Evolutionary conservation across 2,888 invertebrate genomes (phyloP).

Genomic region (Aplocera efformata): DNA sequence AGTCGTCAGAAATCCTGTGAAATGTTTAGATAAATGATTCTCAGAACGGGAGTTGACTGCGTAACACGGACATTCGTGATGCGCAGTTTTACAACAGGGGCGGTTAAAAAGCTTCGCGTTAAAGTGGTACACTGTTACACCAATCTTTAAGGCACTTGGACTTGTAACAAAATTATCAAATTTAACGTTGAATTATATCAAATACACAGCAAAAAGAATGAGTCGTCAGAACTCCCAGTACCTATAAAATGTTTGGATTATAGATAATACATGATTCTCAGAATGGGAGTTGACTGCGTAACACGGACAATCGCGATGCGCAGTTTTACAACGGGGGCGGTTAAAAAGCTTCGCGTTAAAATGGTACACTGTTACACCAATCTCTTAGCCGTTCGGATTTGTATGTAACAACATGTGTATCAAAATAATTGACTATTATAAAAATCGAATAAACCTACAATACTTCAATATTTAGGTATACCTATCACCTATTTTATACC

Average conservation of each 20-base stretch:
- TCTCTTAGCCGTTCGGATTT: constrained; percentile 15
- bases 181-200: too few species aligned
- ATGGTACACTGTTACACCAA: constrained; percentile 46
- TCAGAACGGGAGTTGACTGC: constrained; percentile 71
- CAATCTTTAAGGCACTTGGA: constrained; percentile 25
- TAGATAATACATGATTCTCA: constrained; percentile 59
- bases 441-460: too few species aligned
- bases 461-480: too few species aligned
- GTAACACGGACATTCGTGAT: constrained; percentile 76
- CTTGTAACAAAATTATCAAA: too few species aligned
- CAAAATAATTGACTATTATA: too few species aligned
- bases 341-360: constrained; percentile 70
- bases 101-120: constrained; percentile 71
- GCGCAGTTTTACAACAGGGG: constrained; percentile 72
- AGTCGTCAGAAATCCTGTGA: too few species aligned
- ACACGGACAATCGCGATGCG: constrained; percentile 73
- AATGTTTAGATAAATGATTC: constrained; percentile 60
- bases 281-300: constrained; percentile 74
- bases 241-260: constrained; percentile 55
- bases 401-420: not conserved
- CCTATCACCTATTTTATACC: too few species aligned
- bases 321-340: constrained; percentile 73
- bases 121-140: constrained; percentile 50
- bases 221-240: constrained; percentile 20
- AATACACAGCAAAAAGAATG: constrained; percentile 6